Evolutionary conservation across 2,113 vertebrate genomes (phyloP).

Genomic region (Synchiropus splendidus): DNA sequence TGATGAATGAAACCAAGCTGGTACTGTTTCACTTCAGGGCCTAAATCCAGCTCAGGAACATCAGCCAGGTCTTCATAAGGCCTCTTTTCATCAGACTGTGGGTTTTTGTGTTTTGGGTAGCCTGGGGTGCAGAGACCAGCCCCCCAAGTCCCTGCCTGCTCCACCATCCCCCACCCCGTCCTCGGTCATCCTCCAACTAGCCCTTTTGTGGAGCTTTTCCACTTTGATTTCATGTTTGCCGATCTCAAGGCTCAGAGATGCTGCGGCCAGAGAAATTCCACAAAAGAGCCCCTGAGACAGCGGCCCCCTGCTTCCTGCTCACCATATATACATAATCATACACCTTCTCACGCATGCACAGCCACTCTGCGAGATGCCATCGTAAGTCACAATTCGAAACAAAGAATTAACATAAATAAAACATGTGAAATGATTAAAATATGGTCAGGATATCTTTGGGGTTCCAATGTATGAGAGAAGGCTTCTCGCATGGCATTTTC

Average conservation of each 20-base stretch:
- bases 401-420: slow-evolving; percentile 5
- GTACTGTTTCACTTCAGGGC: slow-evolving; percentile 37
- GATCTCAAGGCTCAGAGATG: slow-evolving; percentile 41
- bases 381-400: too few species aligned
- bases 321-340: slow-evolving; percentile 14
- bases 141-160: slow-evolving; percentile 1
- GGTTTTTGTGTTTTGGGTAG: slow-evolving; percentile 43
- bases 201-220: slow-evolving; percentile 67
- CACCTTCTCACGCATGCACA: not conserved
- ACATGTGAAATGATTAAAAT: too few species aligned
- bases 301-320: slow-evolving; percentile 29
- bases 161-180: slow-evolving; percentile 15
- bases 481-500: too few species aligned
- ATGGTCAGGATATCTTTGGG: too few species aligned
- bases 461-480: too few species aligned
- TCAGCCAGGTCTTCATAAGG: slow-evolving; percentile 65
- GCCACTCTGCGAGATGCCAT: not conserved
- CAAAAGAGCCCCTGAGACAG: slow-evolving; percentile 36
- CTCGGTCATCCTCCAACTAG: slow-evolving; percentile 58
- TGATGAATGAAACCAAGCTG: slow-evolving; percentile 14
- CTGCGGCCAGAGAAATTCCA: slow-evolving; percentile 43
- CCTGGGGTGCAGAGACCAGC: slow-evolving; percentile 39
- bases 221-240: slow-evolving; percentile 70
- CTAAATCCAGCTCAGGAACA: slow-evolving; percentile 58
- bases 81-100: slow-evolving; percentile 51